Percentiles rank a stretch among this genome's conserved stretches.
These are phyloP conservation scores for Ellobius talpinus DNA, from an alignment of 2,113 vertebrate genomes.

Conservation along the genomic window DNA sequence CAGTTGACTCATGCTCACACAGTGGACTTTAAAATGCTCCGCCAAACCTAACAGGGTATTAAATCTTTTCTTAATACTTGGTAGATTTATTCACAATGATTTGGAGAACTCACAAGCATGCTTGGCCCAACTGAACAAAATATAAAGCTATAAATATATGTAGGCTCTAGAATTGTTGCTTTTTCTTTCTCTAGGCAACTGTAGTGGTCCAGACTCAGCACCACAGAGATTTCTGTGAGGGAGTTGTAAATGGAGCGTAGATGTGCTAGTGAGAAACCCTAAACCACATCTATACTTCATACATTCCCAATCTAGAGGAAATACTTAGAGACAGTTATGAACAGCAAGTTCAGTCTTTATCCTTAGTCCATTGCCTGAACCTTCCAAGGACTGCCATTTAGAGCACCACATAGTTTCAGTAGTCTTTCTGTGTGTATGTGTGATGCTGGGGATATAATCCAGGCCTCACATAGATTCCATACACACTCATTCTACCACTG, in stretches of 20 bases:
- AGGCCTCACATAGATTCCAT: neutral
- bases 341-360: neutral
- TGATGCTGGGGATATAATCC: neutral
- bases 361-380: neutral
- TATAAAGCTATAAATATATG: slow-evolving; percentile 47
- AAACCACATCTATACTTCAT: neutral
- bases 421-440: neutral
- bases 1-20: neutral
- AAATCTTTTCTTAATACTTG: slow-evolving; percentile 74
- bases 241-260: slow-evolving; percentile 59
- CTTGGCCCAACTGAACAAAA: slow-evolving; percentile 58
- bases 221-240: slow-evolving; percentile 61
- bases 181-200: slow-evolving; percentile 60
- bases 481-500: neutral
- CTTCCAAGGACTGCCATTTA: slow-evolving; percentile 57
- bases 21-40: slow-evolving; percentile 74
- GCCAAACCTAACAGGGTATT: slow-evolving; percentile 72
- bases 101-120: slow-evolving; percentile 71
- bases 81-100: slow-evolving; percentile 68
- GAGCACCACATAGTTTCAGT: neutral
- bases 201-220: slow-evolving; percentile 55
- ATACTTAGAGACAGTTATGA: slow-evolving; percentile 9
- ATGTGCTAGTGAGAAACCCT: slow-evolving; percentile 49
- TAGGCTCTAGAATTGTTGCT: slow-evolving; percentile 48
- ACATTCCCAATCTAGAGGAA: neutral